A percentile compares a stretch with the other conserved stretches of the same genome.
Conservation (phyloP, 2,888 invertebrate species). For the Adineta ricciae region DNA sequence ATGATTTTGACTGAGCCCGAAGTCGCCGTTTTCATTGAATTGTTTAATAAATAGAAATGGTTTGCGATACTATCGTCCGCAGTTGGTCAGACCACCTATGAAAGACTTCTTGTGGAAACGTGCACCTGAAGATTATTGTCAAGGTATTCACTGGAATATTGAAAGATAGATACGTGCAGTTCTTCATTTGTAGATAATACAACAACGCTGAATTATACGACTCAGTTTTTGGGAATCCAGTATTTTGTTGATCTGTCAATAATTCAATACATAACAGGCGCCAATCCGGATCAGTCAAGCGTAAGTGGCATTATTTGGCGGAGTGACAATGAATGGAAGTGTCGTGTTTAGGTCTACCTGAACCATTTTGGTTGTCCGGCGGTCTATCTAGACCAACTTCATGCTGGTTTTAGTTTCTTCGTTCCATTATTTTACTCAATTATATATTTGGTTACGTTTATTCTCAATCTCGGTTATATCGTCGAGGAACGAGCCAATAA, state of each 20-base stretch:
- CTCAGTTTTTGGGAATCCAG: background rate
- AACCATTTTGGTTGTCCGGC: slow-evolving; percentile 23
- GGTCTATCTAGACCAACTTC: slow-evolving; percentile 25
- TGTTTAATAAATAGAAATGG: background rate
- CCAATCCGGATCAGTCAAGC: background rate
- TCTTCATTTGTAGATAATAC: background rate
- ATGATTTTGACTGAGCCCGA: background rate
- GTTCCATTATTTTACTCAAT: slow-evolving; percentile 24
- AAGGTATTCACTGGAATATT: background rate
- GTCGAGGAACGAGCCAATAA: slow-evolving; percentile 28
- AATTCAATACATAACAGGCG: background rate
- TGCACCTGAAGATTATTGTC: slow-evolving; percentile 33
- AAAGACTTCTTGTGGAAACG: slow-evolving; percentile 27
- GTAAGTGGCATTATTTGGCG: background rate
- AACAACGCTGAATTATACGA: background rate
- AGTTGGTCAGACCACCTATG: background rate
- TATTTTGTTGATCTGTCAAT: slow-evolving; percentile 11
- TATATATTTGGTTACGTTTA: slow-evolving; percentile 22
- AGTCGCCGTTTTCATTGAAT: too few relatives aligned
- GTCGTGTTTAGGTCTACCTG: background rate
- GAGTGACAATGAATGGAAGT: background rate
- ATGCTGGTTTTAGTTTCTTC: slow-evolving; percentile 23
- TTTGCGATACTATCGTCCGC: background rate
- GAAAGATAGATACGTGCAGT: background rate
- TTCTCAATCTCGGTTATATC: slow-evolving; percentile 26